Base-by-base conservation (phyloP, 1,140 invertebrate genomes). In the Cepaea nemoralis region DNA sequence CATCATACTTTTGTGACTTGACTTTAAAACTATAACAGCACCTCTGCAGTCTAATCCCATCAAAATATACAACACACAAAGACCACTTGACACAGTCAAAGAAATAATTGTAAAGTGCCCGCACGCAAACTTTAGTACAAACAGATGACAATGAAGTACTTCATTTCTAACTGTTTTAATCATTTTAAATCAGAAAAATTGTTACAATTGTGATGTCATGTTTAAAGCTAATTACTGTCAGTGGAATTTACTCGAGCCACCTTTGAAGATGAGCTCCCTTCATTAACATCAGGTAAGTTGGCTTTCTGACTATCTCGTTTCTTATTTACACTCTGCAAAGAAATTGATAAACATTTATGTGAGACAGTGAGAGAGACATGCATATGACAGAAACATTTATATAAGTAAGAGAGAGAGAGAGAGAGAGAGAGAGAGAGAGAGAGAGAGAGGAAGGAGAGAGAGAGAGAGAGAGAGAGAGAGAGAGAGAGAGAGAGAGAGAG, bases 221-320 rank as follows among this genome's bases (percentile, higher is more conserved):
- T 74, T 40, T 71, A n/a, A 77, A 37, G 71, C 42, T 74, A 84
- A 37, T 67, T 76, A 63, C 87, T 85, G 45, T 87, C 87, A 27
- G 67, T 76, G 10, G 84, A 79, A 35, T 82, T 80, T 33, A 88
- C 71, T 27, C 88, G 75, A 50, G 87, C 85, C 48, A 88, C 75
- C 84, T 89, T 89, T 37, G 83, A 84, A 45, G 87, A 84, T 35
- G 84, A 82, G 73, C 78, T 83, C 8, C 75, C 74, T 79, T 87
- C 86, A 27, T 81, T 74, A 45, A 40, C 77, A 45, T 87, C 88
- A 27, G 73, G 40, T 70, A 89, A 82, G 80, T 85, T 87, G 24
- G 88, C 87, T 76, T 83, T 84, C 42, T 80, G 84, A 22, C 85
- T 88, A 83, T 89, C 88, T 71, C 88, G 71, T 76, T 89, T 89